phyloP scores from a whole-genome alignment of 2,888 invertebrate genomes.

The Steromphala cineraria region DNA sequence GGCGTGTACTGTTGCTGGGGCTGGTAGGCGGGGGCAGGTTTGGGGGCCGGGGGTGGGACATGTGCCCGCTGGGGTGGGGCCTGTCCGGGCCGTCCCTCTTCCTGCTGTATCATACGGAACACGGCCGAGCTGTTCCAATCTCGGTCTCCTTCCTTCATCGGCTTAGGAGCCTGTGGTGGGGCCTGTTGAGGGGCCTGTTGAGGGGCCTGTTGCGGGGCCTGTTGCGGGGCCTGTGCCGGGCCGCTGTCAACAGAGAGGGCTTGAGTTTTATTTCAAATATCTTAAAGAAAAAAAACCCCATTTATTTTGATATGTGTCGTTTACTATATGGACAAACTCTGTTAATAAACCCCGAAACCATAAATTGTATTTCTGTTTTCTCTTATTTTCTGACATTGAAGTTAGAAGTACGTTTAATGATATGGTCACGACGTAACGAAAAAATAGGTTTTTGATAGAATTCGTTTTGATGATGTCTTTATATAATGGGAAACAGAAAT shows the following conservation, averaged over 20 bases:
- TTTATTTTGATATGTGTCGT: too few relatives aligned
- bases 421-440: too few relatives aligned
- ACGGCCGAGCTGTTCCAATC: constrained; percentile 61
- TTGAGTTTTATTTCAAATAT: not conserved
- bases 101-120: constrained; percentile 54
- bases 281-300: not conserved
- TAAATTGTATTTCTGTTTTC: too few relatives aligned
- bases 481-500: too few relatives aligned
- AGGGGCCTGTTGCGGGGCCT: not conserved
- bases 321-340: too few relatives aligned
- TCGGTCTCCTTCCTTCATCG: constrained; percentile 40
- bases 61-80: constrained; percentile 1
- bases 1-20: constrained; percentile 24
- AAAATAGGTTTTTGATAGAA: too few relatives aligned
- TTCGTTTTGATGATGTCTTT: too few relatives aligned
- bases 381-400: too few relatives aligned
- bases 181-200: constrained; percentile 18
- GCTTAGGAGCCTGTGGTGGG: constrained; percentile 13
- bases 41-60: constrained; percentile 27
- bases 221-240: constrained; percentile 4
- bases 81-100: constrained; percentile 31
- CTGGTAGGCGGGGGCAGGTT: constrained; percentile 25
- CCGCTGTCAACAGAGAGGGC: not conserved
- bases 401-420: too few relatives aligned
- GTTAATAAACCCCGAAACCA: too few relatives aligned